Conservation (phyloP, 2,113 vertebrate genomes). For the Trematocara unimaculatum region DNA sequence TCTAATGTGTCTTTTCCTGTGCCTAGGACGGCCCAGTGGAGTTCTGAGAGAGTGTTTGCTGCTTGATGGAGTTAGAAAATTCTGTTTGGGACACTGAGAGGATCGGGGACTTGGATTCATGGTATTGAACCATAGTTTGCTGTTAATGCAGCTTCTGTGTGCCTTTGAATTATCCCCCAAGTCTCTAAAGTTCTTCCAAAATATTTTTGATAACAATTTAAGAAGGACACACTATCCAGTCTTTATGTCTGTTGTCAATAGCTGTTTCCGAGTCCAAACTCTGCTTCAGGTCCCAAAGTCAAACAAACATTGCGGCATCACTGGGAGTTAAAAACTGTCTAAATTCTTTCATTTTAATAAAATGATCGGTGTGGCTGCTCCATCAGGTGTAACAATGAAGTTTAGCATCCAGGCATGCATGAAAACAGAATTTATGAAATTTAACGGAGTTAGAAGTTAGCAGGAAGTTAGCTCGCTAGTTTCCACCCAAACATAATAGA, state of each 20-base stretch:
- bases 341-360: not conserved
- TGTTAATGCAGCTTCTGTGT: not conserved
- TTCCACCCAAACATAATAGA: not conserved
- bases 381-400: not conserved
- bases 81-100: not conserved
- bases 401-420: not conserved
- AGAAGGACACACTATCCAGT: not conserved
- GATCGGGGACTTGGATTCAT: not conserved
- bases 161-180: not conserved
- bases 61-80: not conserved
- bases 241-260: not conserved
- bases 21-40: accelerated
- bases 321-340: not conserved
- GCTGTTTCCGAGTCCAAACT: not conserved
- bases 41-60: not conserved
- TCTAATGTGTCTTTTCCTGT: not conserved
- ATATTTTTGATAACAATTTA: not conserved
- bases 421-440: not conserved
- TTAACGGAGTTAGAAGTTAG: not conserved
- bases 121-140: not conserved
- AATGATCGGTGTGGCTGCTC: not conserved
- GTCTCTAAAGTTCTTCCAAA: not conserved
- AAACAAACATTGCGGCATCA: not conserved
- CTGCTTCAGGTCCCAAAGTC: not conserved
- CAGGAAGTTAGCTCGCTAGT: not conserved